phyloP scores from a whole-genome alignment of 1,140 invertebrate genomes.

The Drosophila elegans region DNA sequence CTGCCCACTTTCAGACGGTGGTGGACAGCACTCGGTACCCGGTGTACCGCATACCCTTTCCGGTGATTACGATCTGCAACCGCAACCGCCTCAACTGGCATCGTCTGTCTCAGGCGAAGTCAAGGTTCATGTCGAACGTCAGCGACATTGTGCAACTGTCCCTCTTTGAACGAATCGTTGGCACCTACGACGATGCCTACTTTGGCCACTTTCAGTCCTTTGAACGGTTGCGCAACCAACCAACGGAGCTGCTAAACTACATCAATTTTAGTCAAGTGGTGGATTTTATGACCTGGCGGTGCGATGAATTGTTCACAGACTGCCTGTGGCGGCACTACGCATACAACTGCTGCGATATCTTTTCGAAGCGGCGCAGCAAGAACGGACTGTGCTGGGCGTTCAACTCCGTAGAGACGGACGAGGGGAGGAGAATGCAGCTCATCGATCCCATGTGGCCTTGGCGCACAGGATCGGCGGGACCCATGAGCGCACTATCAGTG shows the following conservation, averaged over 20 bases:
- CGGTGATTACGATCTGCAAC: conserved; percentile 82
- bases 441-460: conserved; percentile 74
- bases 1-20: conserved; percentile 71
- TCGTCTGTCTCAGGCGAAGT: conserved; percentile 57
- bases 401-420: conserved; percentile 85
- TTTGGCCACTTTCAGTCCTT: conserved; percentile 77
- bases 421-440: conserved; percentile 56
- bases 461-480: conserved; percentile 67
- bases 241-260: conserved; percentile 54
- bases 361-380: conserved; percentile 84
- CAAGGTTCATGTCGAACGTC: conserved; percentile 58
- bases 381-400: conserved; percentile 86
- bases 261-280: conserved; percentile 74
- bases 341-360: conserved; percentile 78
- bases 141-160: conserved; percentile 38
- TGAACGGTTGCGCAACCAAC: conserved; percentile 42
- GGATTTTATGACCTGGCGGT: conserved; percentile 76
- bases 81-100: conserved; percentile 78
- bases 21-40: conserved; percentile 78
- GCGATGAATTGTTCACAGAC: conserved; percentile 70
- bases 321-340: conserved; percentile 67
- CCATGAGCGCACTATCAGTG: conserved; percentile 59
- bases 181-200: conserved; percentile 57
- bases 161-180: conserved; percentile 63
- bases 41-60: conserved; percentile 75